These are phyloP conservation scores for Lates japonicus DNA, from an alignment of 2,797 vertebrate genomes.

Conservation along the genomic window DNA sequence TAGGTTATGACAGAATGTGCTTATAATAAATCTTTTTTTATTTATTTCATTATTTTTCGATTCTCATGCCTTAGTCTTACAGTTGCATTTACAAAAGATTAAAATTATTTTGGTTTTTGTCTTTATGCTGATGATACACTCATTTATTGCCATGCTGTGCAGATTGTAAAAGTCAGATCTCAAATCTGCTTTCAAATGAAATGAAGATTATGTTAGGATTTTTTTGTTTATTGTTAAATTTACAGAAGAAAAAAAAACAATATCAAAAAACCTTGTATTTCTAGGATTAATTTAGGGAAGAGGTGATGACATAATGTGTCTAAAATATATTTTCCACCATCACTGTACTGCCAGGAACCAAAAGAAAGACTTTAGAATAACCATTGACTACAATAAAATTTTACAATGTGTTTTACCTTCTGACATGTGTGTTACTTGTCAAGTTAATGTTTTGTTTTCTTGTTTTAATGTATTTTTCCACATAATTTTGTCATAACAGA, in stretches of 20 bases:
- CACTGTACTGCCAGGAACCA: not conserved
- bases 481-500: no score
- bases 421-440: no score
- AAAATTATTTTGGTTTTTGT: not conserved
- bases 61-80: constrained; percentile 14
- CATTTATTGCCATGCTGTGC: not conserved
- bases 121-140: constrained; percentile 12
- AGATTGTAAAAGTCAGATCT: not conserved
- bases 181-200: not conserved
- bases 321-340: not conserved
- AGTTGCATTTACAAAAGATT: constrained; percentile 1
- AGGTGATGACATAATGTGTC: not conserved
- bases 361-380: no score
- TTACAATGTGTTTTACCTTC: no score
- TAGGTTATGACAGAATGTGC: constrained; percentile 44
- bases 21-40: constrained; percentile 37
- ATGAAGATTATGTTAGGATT: no score
- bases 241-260: no score
- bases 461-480: no score
- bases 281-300: no score
- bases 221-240: no score
- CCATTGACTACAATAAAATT: no score
- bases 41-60: constrained; percentile 16
- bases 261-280: no score
- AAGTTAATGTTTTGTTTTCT: no score